These are phyloP conservation scores for Lepidurus arcticus DNA, from an alignment of 1,140 invertebrate species.

Conservation along the genomic window DNA sequence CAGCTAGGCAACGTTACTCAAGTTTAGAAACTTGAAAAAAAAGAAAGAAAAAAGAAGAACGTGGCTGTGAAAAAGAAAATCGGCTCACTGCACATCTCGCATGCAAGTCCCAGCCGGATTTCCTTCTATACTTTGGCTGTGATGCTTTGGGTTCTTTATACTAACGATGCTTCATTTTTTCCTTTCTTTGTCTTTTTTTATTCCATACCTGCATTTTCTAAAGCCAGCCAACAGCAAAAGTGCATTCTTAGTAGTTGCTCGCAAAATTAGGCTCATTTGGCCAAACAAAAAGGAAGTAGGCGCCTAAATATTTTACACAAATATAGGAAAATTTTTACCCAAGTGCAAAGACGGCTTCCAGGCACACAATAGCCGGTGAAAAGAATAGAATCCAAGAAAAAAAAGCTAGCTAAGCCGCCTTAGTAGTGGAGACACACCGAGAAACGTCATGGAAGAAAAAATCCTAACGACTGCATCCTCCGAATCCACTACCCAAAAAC, in stretches of 20 bases:
- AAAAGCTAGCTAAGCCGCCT: background rate
- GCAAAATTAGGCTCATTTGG: conserved; percentile 3
- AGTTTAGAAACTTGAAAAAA: background rate
- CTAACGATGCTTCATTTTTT: conserved; percentile 10
- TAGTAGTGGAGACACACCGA: background rate
- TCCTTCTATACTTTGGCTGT: conserved; percentile 5
- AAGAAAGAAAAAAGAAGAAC: background rate
- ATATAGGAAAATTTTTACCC: background rate
- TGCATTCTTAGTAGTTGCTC: background rate
- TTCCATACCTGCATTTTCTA: background rate
- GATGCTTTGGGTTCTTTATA: conserved; percentile 5
- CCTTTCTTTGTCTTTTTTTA: background rate
- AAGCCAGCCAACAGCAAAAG: conserved; percentile 17
- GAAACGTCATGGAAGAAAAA: background rate
- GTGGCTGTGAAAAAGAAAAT: background rate
- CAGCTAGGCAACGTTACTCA: background rate
- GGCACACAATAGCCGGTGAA: background rate
- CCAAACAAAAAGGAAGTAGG: background rate
- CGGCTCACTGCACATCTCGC: background rate
- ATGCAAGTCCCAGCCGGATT: conserved; percentile 11
- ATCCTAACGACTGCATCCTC: background rate
- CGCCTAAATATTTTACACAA: background rate
- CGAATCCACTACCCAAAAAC: background rate
- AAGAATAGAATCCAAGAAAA: background rate
- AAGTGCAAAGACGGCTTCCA: background rate